Base-by-base conservation (phyloP, 2,797 vertebrate species). In the Anisognathus igniventris region DNA sequence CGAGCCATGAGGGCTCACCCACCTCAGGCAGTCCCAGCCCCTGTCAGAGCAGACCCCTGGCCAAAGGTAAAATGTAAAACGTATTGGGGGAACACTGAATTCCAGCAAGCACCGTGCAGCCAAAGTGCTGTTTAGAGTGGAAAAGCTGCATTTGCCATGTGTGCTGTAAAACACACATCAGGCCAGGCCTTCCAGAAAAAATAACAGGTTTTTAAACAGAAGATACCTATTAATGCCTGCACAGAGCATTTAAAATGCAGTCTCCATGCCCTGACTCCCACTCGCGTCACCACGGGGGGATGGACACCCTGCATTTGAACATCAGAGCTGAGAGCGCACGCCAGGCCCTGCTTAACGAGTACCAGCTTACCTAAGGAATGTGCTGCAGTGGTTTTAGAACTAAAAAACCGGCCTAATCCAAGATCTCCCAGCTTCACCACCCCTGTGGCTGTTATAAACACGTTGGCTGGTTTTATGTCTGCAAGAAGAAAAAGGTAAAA, bases 391-490 rank as follows among this genome's bases (percentile, higher is more conserved):
- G 98, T 98, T 97, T 98, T 98, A 6, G 98, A 99, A 88, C 98
- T 99, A 48, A 99, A 98, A 93, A 98, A 99, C 1, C 98, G 98
- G 25, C 98, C 98, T 81, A 99, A 96, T 72, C 98, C 98, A 0
- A 99, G 98, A 96, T 99, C 98, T 31, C 98, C 98, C 50, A 99
- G 98, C 94, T 99, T 99, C 95, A 99, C 98, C 44, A 98, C 97
- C 74, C 98, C 98, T 0, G 98, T 98, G 78, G 98, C 98, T 30
- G 98, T 98, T 95, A 99, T 98, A 96, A 98, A 99, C 95, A 99
- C 98, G 9, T 99, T 98, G 90, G 98, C 98, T 30, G 98, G 98
- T 94, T 99, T 98, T 97, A 99, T 98, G 96, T 98, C 98, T 99
- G 97, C 42, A 73, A 96, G 72, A 84, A 86, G 95, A 81, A 84